A percentile compares a stretch with the other conserved stretches of the same genome.
Evolutionary conservation across 1,140 invertebrate genomes (phyloP).

Genomic region (Thereuonema tuberculata): DNA sequence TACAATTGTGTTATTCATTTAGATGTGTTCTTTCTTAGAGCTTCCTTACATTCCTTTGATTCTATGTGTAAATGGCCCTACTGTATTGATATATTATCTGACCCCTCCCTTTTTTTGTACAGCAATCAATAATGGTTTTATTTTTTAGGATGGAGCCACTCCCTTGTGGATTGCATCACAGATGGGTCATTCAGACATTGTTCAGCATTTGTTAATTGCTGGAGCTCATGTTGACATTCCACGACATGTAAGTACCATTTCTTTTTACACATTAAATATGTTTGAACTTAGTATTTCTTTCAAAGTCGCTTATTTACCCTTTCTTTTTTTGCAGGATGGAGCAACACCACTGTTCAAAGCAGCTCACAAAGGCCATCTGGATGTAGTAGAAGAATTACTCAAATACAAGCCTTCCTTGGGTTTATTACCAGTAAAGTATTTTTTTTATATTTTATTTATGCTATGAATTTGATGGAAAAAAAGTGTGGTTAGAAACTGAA

Average conservation of each 20-base stretch:
- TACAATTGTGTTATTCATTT: too few species aligned
- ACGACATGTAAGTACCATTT: constrained; percentile 47
- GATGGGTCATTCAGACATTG: constrained; percentile 76
- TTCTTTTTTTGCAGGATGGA: constrained; percentile 50
- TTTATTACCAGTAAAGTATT: constrained; percentile 65
- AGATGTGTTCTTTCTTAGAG: too few species aligned
- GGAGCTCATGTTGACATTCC: constrained; percentile 65
- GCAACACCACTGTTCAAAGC: constrained; percentile 86
- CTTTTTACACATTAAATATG: neutral
- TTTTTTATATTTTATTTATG: too few species aligned
- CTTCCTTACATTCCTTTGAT: too few species aligned
- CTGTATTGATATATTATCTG: too few species aligned
- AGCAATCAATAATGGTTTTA: neutral
- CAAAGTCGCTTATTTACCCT: too few species aligned
- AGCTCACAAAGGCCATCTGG: constrained; percentile 76
- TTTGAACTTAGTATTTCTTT: constrained; percentile 2
- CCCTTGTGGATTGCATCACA: constrained; percentile 86
- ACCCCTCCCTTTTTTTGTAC: neutral
- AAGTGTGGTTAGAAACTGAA: too few species aligned
- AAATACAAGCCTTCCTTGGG: constrained; percentile 65
- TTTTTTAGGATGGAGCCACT: constrained; percentile 55
- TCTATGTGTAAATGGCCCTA: too few species aligned
- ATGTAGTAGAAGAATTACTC: constrained; percentile 69
- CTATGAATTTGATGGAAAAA: too few species aligned
- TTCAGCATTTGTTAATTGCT: constrained; percentile 53